These are phyloP conservation scores for Erythrocercus mccallii DNA, from an alignment of 2,113 vertebrate species.

Conservation along the genomic window DNA sequence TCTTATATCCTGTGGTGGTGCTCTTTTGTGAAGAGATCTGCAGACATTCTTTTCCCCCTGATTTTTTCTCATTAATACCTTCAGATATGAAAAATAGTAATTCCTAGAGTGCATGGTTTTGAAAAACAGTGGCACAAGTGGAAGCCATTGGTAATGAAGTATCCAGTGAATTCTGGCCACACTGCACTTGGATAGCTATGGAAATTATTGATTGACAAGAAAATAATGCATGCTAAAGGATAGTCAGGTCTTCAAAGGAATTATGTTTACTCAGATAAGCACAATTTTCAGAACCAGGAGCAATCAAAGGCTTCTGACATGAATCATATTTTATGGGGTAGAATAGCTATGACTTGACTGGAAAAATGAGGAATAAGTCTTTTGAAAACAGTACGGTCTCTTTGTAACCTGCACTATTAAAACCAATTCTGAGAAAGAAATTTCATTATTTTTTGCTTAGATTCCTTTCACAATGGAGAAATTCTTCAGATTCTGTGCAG, in stretches of 20 bases:
- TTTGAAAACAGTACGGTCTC: neutral
- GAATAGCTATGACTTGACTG: neutral
- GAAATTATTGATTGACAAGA: conserved; percentile 8
- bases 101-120: neutral
- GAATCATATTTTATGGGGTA: neutral
- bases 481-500: neutral
- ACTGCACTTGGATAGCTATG: neutral
- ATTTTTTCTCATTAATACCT: neutral
- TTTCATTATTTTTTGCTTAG: neutral
- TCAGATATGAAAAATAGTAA: neutral
- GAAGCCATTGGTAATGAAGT: neutral
- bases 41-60: neutral
- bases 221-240: conserved; percentile 5
- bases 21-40: neutral
- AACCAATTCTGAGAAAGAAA: neutral
- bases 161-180: neutral
- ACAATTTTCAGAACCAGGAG: conserved; percentile 17
- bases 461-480: neutral
- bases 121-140: neutral
- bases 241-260: neutral
- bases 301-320: neutral
- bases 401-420: neutral
- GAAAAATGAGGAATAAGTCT: neutral
- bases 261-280: conserved; percentile 28
- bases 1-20: neutral